These are phyloP conservation scores for Geothlypis trichas DNA, from an alignment of 2,113 vertebrate species.

Conservation along the genomic window DNA sequence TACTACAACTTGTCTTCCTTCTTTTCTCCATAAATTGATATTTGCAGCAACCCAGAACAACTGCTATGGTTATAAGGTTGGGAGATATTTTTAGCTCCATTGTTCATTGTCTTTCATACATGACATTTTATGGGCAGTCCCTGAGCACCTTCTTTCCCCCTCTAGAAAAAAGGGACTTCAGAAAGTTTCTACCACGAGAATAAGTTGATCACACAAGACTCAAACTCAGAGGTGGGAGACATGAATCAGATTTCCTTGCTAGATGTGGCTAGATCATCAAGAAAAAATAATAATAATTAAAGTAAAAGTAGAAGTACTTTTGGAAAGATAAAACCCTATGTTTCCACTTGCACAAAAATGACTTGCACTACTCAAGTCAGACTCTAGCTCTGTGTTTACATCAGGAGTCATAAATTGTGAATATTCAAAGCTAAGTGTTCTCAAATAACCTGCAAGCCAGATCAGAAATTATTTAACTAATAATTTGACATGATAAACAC, in stretches of 20 bases:
- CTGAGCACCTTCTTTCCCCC: background rate
- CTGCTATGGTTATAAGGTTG: background rate
- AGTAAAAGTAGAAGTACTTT: background rate
- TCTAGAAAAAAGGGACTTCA: background rate
- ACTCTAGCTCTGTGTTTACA: background rate
- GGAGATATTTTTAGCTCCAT: background rate
- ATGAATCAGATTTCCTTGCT: background rate
- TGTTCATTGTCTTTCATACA: slow-evolving; percentile 13
- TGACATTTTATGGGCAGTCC: background rate
- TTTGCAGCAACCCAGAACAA: slow-evolving; percentile 11
- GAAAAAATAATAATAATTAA: background rate
- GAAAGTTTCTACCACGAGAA: background rate
- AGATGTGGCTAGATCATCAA: background rate
- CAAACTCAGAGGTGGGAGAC: background rate
- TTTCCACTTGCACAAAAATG: background rate
- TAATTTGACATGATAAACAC: background rate
- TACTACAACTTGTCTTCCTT: background rate
- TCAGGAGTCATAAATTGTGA: background rate
- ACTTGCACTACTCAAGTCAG: background rate
- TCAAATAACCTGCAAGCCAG: background rate
- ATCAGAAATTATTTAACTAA: slow-evolving; percentile 19
- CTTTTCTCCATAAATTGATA: slow-evolving; percentile 2
- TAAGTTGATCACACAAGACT: background rate
- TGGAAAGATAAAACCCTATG: background rate
- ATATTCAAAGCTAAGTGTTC: background rate